Base-by-base conservation (phyloP, 2,888 invertebrate species). In the Seira sanloemensis region DNA sequence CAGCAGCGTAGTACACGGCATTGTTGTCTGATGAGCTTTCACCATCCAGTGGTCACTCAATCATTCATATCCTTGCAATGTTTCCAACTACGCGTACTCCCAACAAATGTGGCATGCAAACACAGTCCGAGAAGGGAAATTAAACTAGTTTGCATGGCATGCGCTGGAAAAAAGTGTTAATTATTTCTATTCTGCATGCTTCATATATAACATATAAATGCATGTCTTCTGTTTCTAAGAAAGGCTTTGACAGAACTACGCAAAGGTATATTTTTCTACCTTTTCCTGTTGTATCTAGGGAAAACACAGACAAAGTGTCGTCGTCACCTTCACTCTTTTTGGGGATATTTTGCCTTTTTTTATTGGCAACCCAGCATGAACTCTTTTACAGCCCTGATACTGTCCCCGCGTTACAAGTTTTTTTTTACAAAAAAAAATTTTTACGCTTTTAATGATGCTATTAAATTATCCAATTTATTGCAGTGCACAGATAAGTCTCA, bases 131-230 rank as follows among this genome's bases (percentile, higher is more conserved):
- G 50, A 50, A 50, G 50, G 50, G 50, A 50, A 12, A 50, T 16
- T 12, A 7, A 50, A 12, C 16, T 50, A 67, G 54, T 54, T 65
- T 50, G 66, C 72, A 72, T 78, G 78, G 16, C n/a, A 16, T n/a
- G n/a, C n/a, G n/a, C n/a, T 62, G 77, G n/a, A 54, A 66, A 73
- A 80, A 50, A 82, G 81, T 76, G 81, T 82, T 82, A 82, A 82
- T 82, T 82, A 82, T 82, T 82, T 27, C 54, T 50, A 65, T 50
- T n/a, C 16, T 16, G 50, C 50, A 50, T 16, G 50, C n/a, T 50
- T n/a, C 50, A 50, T 50, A 50, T 18, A n/a, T 50, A 50, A n/a
- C n/a, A n/a, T 18, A 50, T 18, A n/a, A 2, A 1, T 50, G 12
- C 16, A n/a, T 16, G 12, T 18, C 50, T 2, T 7, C 50, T 7